Evolutionary conservation across 2,797 vertebrate species (phyloP), one percentile per base, ranked within the genome.

Genomic region (Alouatta caraya): DNA sequence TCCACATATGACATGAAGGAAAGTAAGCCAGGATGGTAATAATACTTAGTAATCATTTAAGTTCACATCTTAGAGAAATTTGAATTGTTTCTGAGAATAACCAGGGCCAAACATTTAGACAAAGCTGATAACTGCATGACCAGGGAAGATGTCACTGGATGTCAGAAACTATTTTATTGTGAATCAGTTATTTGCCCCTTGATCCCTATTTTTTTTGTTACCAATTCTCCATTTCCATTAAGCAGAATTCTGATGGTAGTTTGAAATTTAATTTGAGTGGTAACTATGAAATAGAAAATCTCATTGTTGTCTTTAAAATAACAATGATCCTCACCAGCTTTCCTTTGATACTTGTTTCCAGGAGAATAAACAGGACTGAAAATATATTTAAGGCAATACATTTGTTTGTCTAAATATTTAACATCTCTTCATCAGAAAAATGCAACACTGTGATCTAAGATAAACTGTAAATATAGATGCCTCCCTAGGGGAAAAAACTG

Each of bases 361-460:
- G 30, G 52, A 93, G 76, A 88, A 55, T 52, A 92, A 92, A 42
- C 8, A 92, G 14, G 15, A 44, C 26, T 84, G 4, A 94, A 50
- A 92, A 86, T 94, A 90, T 19, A 4, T 73, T 89, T 97, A 97
- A 94, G 42, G 39, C 1, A 11, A 94, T 78, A 12, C 4, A 81
- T 93, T 94, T 93, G 46, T 95, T 97, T 70, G 84, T 61, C 4
- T 96, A 85, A 81, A 75, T 87, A 79, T 76, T 86, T 93, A 83
- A 59, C 1, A 95, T 48, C 3, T 22, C 39, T 30, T 87, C 37
- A 37, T 72, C 70, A 14, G 64, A 78, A 97, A 96, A 91, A 87
- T 57, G 1, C 17, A 85, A 82, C 42, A 83, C 42, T 85, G n/a
- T 93, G 30, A 64, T 67, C 8, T 39, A 70, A 95, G 28, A 75